phyloP scores from a whole-genome alignment of 2,797 vertebrate genomes.

The Psittacula derbiana region DNA sequence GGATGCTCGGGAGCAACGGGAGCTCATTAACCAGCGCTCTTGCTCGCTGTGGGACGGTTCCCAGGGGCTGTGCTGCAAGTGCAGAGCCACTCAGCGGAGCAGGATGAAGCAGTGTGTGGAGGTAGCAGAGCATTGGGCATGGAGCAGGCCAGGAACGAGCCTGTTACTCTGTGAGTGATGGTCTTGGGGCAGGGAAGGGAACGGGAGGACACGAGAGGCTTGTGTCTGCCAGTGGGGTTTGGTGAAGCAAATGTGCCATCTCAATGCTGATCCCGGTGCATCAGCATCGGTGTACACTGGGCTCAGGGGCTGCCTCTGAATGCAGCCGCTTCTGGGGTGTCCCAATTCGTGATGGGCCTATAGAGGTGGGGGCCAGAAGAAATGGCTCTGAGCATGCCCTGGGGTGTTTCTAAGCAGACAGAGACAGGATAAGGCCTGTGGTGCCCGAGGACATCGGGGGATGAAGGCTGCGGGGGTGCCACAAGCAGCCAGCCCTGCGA shows the following conservation, averaged over 20 bases:
- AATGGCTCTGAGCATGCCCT: rapidly evolving
- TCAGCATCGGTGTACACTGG: rapidly evolving
- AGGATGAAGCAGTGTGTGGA: rapidly evolving
- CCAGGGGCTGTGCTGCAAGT: not conserved
- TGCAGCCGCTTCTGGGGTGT: rapidly evolving
- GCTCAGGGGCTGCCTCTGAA: not conserved
- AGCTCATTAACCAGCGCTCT: slow-evolving; percentile 15
- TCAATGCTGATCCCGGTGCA: not conserved
- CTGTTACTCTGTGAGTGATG: rapidly evolving
- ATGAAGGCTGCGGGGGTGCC: rapidly evolving
- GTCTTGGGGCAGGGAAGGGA: not conserved
- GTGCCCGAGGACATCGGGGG: not conserved
- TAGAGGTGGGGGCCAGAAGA: not conserved
- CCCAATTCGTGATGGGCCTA: not conserved
- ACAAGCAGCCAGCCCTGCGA: rapidly evolving
- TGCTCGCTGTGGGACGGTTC: not conserved
- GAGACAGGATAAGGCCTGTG: not conserved
- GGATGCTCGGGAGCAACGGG: not conserved
- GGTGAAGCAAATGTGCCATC: not conserved
- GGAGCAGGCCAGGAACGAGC: not conserved
- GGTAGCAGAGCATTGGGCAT: rapidly evolving
- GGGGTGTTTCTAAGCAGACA: not conserved
- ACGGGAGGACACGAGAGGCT: not conserved
- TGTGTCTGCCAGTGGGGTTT: rapidly evolving
- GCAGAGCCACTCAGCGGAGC: not conserved